Evolutionary conservation across 37 sponge, comb jelly and placozoan species (phyloP), one percentile per base, ranked within the genome.

Genomic region (Oscarella lobularis): DNA sequence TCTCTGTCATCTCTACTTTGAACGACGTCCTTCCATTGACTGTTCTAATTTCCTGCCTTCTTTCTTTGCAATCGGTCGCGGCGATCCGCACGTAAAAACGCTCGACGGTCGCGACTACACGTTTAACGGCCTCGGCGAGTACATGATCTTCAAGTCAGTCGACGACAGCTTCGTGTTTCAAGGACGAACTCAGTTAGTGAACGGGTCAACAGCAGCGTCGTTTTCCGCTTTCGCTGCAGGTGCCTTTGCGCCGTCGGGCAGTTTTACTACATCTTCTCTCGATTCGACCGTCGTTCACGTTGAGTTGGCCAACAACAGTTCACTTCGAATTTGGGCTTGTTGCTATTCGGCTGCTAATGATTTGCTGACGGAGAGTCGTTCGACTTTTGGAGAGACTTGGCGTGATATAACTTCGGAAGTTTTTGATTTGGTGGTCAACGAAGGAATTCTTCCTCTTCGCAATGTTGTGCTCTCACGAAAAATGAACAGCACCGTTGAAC

Each of bases 81-180:
- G 91, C 1, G 91, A 90, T 39, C 91, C 91, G 31, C 91, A 90
- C 74, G 33, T 90, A 5, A 86, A 40, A 3, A 85, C 91, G 3
- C 41, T 90, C 60, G 91, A 90, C 69, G 79, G 73, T 29, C 2
- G 36, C 0, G 34, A 0, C 38, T 90, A 90, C 66, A 90, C 91
- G 5, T 90, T 90, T 76, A 90, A 90, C 79, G 91, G 91, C 1
- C 37, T 75, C 36, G 92, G 92, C 20, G 85, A 81, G 66, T 91
- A 83, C 73, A 74, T 34, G 3, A 39, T 81, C 0, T 37, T 86
- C 6, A 4, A 14, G 29, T 5, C 71, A 4, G 29, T 4, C 4
- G 31, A 68, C 31, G 6, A 4, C 5, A 68, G 5, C 29, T 29
- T 14, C 4, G 33, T 68, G 71, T 29, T 14, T 5, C 31, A 68